Evolutionary conservation across 1,140 invertebrate genomes (phyloP).

Genomic region (Bombus waltoni): DNA sequence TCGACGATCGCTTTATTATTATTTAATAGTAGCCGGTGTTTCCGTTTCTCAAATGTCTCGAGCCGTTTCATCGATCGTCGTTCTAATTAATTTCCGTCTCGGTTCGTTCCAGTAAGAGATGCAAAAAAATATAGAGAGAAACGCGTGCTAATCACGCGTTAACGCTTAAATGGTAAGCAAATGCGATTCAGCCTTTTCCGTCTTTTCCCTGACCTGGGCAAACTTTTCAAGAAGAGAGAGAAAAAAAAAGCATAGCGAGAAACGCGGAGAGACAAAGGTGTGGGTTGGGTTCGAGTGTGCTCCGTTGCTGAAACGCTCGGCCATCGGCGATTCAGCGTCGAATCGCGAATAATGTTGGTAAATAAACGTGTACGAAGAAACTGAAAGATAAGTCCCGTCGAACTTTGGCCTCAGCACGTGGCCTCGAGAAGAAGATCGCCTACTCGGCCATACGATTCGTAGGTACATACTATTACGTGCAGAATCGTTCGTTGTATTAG

Average conservation of each 20-base stretch:
- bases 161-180: neutral
- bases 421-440: neutral
- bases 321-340: neutral
- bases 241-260: neutral
- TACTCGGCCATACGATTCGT: neutral
- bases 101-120: neutral
- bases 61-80: too few species aligned
- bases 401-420: conserved; percentile 48
- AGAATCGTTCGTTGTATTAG: neutral
- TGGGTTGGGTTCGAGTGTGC: neutral
- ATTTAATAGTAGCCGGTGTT: too few species aligned
- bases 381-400: conserved; percentile 40
- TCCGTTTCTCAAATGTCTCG: too few species aligned
- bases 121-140: neutral
- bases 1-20: neutral
- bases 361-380: conserved; percentile 48
- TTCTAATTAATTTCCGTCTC: neutral
- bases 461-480: neutral
- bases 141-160: neutral
- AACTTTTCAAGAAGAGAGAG: neutral
- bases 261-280: too few species aligned
- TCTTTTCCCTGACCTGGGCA: neutral
- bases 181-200: neutral
- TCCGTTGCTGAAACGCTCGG: too few species aligned
- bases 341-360: conserved; percentile 48